Conservation (phyloP, 2,113 vertebrate species). For the Serinus canaria region DNA sequence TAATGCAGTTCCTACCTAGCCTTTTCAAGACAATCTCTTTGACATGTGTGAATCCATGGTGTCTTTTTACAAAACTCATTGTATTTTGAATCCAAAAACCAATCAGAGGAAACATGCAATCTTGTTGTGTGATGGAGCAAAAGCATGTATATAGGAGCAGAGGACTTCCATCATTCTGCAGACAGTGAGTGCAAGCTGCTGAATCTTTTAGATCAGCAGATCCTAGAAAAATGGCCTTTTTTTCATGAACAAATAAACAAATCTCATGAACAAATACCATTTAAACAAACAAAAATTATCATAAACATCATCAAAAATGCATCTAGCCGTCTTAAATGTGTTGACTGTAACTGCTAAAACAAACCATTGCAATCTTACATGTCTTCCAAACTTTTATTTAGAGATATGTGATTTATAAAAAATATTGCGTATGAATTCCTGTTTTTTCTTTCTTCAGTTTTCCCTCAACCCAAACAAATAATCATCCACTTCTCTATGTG, state of each 20-base stretch:
- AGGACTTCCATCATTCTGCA: not conserved
- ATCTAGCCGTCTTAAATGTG: not conserved
- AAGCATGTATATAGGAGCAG: not conserved
- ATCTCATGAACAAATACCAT: not conserved
- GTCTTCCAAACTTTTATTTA: not conserved
- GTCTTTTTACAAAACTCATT: not conserved
- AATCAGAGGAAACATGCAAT: not conserved
- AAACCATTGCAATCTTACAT: not conserved
- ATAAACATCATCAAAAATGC: not conserved
- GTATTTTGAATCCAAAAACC: not conserved
- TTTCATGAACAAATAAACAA: not conserved
- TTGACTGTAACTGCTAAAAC: not conserved
- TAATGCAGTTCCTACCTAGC: not conserved
- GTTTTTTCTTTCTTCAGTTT: not conserved
- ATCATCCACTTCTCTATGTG: accelerated
- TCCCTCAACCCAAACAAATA: not conserved
- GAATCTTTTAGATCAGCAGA: not conserved
- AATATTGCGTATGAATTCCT: not conserved
- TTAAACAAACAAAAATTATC: not conserved
- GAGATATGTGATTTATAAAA: not conserved
- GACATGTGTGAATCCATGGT: not conserved
- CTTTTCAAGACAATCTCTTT: not conserved
- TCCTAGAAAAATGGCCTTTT: not conserved
- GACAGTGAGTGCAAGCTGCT: not conserved
- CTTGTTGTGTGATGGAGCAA: not conserved